Percentiles rank a stretch among this genome's conserved stretches.
These are phyloP conservation scores for Plebejus melissa DNA, from an alignment of 2,888 invertebrate species.

Conservation along the genomic window DNA sequence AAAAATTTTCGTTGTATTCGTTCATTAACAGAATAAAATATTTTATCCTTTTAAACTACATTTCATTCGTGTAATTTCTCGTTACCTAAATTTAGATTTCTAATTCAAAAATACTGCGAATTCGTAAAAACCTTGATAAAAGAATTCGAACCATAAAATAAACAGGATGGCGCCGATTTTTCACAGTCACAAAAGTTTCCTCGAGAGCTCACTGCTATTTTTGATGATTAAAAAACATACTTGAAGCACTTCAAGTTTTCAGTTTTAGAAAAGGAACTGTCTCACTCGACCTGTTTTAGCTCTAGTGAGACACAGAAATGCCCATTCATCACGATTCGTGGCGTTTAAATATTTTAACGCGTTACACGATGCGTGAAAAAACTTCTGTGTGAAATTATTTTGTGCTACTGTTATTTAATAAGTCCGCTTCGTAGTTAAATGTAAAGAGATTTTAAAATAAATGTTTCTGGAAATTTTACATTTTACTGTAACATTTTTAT, in stretches of 20 bases:
- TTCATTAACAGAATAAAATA: too few relatives aligned
- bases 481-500: not conserved
- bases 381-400: not conserved
- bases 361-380: not conserved
- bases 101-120: not conserved
- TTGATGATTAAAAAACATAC: slow-evolving; percentile 14
- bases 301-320: slow-evolving; percentile 19
- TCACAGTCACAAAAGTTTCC: not conserved
- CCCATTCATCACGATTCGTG: slow-evolving; percentile 14
- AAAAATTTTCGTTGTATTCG: not conserved
- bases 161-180: not conserved
- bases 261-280: slow-evolving; percentile 18
- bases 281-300: slow-evolving; percentile 23
- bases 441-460: not conserved
- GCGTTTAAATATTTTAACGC: slow-evolving; percentile 23
- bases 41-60: not conserved
- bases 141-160: not conserved
- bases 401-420: not conserved
- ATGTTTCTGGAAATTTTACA: not conserved
- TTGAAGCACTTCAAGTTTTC: slow-evolving; percentile 13
- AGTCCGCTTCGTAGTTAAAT: not conserved
- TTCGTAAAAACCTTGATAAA: not conserved
- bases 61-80: not conserved
- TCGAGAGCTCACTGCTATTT: slow-evolving; percentile 12
- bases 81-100: not conserved